Evolutionary conservation across 2,113 vertebrate genomes (phyloP).

Genomic region (Bagarius yarrelli): DNA sequence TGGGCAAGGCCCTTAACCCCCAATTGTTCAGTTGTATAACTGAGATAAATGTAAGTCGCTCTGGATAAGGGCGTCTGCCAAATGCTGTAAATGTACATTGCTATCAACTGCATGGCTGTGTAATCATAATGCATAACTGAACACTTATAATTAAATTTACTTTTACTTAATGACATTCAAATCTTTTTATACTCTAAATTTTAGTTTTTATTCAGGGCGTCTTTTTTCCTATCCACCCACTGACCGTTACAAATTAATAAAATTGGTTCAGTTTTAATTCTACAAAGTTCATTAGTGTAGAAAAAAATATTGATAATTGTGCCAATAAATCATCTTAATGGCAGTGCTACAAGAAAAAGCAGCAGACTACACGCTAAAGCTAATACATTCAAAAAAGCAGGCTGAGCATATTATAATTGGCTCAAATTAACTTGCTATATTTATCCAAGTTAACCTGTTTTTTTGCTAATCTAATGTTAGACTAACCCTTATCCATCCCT

Average conservation of each 20-base stretch:
- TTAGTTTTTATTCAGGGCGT: not conserved
- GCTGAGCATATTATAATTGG: not conserved
- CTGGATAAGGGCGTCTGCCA: too few species aligned
- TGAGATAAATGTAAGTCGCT: too few species aligned
- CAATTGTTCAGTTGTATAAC: too few species aligned
- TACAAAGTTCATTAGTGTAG: not conserved
- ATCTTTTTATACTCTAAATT: not conserved
- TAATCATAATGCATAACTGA: too few species aligned
- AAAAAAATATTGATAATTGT: not conserved
- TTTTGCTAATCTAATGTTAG: not conserved
- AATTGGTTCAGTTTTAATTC: not conserved
- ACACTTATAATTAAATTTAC: not conserved
- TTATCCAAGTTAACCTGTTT: not conserved
- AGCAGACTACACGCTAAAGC: not conserved
- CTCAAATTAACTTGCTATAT: not conserved
- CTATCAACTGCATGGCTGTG: not conserved
- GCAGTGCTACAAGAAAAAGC: not conserved
- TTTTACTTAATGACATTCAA: not conserved
- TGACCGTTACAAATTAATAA: not conserved
- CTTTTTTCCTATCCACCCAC: not conserved
- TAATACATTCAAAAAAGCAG: not conserved
- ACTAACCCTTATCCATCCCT: not conserved
- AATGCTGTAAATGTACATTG: too few species aligned
- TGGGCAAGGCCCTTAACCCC: too few species aligned
- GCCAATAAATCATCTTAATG: not conserved